Conservation (phyloP, 1,140 invertebrate genomes). For the Panagrolaimus sp. region DNA sequence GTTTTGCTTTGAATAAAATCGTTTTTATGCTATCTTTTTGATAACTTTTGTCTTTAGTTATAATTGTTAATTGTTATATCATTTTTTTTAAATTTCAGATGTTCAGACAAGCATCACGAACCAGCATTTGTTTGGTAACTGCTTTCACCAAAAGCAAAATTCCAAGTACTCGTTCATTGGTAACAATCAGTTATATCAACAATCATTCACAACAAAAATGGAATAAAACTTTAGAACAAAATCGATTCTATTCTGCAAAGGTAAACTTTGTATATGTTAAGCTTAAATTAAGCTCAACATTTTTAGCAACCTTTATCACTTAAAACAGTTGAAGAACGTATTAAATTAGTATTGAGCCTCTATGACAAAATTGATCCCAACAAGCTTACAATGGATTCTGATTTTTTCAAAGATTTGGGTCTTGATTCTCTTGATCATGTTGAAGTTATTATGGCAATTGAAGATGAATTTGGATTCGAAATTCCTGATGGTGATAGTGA, state of each 20-base stretch:
- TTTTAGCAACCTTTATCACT: constrained; percentile 44
- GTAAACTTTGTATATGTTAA: not conserved
- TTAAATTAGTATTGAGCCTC: constrained; percentile 45
- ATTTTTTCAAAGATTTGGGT: constrained; percentile 66
- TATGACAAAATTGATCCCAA: constrained; percentile 48
- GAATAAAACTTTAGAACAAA: not conserved
- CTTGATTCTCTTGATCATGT: constrained; percentile 96
- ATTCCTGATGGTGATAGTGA: constrained; percentile 96
- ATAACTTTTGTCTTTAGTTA: no score
- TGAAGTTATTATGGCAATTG: constrained; percentile 98
- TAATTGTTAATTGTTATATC: no score
- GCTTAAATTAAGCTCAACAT: not conserved
- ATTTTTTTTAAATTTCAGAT: no score
- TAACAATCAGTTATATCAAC: no score
- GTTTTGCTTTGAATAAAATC: no score
- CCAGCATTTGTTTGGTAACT: no score
- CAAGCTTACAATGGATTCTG: constrained; percentile 53
- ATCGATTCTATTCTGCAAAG: constrained; percentile 9
- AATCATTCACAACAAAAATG: no score
- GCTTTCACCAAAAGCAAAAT: no score
- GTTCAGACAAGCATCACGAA: no score
- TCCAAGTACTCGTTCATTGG: no score
- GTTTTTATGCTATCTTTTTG: no score
- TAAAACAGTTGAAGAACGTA: constrained; percentile 50
- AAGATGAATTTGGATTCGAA: constrained; percentile 99